A percentile compares a stretch with the other conserved stretches of the same genome.
Evolutionary conservation across 64 coral and sea anemone species (phyloP).

Genomic region (Orbicella faveolata): DNA sequence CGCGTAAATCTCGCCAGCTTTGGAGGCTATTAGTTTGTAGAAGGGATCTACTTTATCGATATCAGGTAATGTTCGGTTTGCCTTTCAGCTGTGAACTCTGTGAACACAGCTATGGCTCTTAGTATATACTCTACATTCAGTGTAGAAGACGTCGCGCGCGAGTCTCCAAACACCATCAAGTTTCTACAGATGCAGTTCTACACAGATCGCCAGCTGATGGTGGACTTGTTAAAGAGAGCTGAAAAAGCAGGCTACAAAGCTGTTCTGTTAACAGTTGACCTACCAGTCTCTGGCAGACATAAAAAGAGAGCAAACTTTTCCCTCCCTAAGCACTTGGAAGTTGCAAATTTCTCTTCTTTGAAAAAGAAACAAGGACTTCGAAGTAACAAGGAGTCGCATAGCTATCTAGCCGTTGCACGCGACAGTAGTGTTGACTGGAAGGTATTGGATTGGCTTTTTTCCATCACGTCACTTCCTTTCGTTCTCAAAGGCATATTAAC

Average conservation of each 20-base stretch:
- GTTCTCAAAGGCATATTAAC: conserved; percentile 55
- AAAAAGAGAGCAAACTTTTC: background rate
- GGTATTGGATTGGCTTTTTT: conserved; percentile 46
- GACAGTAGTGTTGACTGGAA: conserved; percentile 31
- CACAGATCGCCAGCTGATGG: conserved; percentile 16
- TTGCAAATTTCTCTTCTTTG: conserved; percentile 28
- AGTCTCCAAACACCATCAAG: conserved; percentile 19
- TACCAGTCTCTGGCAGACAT: conserved; percentile 5
- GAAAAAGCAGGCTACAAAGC: conserved; percentile 19
- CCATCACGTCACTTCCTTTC: conserved; percentile 27
- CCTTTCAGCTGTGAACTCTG: background rate
- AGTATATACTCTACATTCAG: conserved; percentile 5
- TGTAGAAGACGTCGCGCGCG: conserved; percentile 8
- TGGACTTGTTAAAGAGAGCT: conserved; percentile 1
- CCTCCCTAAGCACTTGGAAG: background rate
- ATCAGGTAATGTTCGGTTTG: background rate
- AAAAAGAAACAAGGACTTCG: background rate
- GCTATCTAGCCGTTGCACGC: background rate
- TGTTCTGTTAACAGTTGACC: background rate
- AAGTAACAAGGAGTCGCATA: background rate
- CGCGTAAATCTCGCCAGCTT: no score
- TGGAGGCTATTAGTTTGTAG: no score
- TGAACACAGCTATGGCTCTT: conserved; percentile 7
- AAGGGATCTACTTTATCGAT: no score
- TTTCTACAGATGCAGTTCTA: conserved; percentile 31